phyloP scores from a whole-genome alignment of 2,113 vertebrate genomes.

The Odocoileus hemionus region DNA sequence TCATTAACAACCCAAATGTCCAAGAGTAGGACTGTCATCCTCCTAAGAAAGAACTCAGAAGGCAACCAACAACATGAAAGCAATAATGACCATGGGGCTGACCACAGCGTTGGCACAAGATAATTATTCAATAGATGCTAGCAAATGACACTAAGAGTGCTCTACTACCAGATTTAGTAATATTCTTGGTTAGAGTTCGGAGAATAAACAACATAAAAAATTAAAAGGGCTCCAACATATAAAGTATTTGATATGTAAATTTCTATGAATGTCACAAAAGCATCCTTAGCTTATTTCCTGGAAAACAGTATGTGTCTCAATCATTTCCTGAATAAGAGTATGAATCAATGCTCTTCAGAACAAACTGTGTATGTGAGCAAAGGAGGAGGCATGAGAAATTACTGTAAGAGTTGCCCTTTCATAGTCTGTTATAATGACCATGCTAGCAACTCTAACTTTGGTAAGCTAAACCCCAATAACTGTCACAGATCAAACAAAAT shows the following conservation, averaged over 20 bases:
- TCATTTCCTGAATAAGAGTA: not conserved
- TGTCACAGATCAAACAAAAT: not conserved
- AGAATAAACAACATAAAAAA: not conserved
- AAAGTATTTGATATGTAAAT: not conserved
- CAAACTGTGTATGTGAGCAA: not conserved
- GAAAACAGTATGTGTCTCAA: not conserved
- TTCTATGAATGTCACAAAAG: not conserved
- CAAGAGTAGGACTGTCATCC: not conserved
- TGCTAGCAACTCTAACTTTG: not conserved
- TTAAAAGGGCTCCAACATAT: not conserved
- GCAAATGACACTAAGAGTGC: not conserved
- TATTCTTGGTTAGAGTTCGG: not conserved
- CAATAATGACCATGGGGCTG: accelerated
- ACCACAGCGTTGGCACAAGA: not conserved
- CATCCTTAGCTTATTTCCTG: not conserved
- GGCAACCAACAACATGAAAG: not conserved
- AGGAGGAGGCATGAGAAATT: not conserved
- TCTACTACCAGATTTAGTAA: not conserved
- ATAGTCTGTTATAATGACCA: not conserved
- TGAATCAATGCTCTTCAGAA: not conserved
- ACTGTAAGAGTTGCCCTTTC: too few relatives aligned
- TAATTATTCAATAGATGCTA: not conserved
- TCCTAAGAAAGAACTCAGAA: not conserved
- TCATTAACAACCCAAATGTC: not conserved
- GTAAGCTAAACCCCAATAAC: not conserved